These are phyloP conservation scores for Rosalia funebris DNA, from an alignment of 2,888 invertebrate genomes.

Conservation along the genomic window DNA sequence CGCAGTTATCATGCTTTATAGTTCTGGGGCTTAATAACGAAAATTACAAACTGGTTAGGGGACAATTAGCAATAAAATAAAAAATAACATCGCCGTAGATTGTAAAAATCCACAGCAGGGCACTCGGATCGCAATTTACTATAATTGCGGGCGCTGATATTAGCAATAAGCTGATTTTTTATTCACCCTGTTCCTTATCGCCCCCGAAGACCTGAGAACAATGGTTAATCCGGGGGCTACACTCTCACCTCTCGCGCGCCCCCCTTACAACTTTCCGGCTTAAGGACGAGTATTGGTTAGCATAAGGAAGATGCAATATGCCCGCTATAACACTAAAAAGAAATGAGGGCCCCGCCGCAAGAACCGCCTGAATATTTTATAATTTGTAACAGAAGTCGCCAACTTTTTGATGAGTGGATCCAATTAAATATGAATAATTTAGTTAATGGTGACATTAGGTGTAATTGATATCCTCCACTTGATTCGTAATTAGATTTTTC, in stretches of 20 bases:
- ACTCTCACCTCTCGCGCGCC: conserved; percentile 37
- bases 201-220: conserved; percentile 61
- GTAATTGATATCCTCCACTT: conserved; percentile 62
- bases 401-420: conserved; percentile 63
- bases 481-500: conserved; percentile 57
- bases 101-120: conserved; percentile 54
- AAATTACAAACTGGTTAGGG: conserved; percentile 46
- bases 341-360: conserved; percentile 61
- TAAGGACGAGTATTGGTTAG: conserved; percentile 52
- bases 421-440: conserved; percentile 65
- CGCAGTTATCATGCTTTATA: conserved; percentile 9
- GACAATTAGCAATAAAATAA: conserved; percentile 61
- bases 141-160: conserved; percentile 65
- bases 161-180: conserved; percentile 67
- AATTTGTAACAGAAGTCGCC: conserved; percentile 64
- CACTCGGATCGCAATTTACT: conserved; percentile 56
- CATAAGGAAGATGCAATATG: conserved; percentile 57
- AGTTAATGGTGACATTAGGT: conserved; percentile 63
- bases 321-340: conserved; percentile 63
- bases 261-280: conserved; percentile 43
- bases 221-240: conserved; percentile 61
- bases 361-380: conserved; percentile 62
- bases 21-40: conserved; percentile 18
- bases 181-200: conserved; percentile 65
- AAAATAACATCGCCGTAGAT: conserved; percentile 57